Base-by-base conservation (phyloP, 2,113 vertebrate genomes). In the Misgurnus anguillicaudatus region DNA sequence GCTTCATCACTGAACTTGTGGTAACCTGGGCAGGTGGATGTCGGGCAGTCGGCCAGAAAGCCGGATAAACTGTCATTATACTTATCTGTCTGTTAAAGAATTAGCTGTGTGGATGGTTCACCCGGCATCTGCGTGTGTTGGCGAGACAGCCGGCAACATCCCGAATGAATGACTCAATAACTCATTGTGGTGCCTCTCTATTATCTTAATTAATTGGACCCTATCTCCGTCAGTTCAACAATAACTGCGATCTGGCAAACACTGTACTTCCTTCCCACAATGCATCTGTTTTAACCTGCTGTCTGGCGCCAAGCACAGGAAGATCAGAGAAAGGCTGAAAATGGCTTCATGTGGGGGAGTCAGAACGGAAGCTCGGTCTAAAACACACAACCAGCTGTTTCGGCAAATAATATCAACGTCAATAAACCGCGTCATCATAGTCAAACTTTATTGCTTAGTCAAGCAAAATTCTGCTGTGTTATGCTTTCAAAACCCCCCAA, bases 191-290 rank as follows among this genome's bases (percentile, higher is more conserved):
- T 77, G 78, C 57, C 78, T 55, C 51, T 75, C 24, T 80, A 82
- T 83, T 83, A 79, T 81, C 77, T 57, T 80, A 87, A 86, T 86
- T 77, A 86, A 84, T 86, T 71, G 62, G 64, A 31, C 41, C 41
- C 76, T 83, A 77, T 87, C 79, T 85, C 13, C 57, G 41, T 77
- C 19, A 63, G 69, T 65, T 81, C 70, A 80, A 76, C 82, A 86
- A 81, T 79, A 70, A 80, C 68, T 63, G 21, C 57, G 78, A n/a
- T 17, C 21, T 83, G 84, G 75, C 84, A 79, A 85, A 71, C 48
- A 62, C 10, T 38, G 21, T 42, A 57, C 79, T 87, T 84, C 82
- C 84, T 84, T 83, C 76, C 84, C 45, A 65, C 39, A 38, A 48
- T 78, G 68, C 72, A 80, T 76, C 60, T 77, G 76, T 71, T 53